Evolutionary conservation across 1,140 invertebrate genomes (phyloP).

Genomic region (Plectrocnemia conspersa): DNA sequence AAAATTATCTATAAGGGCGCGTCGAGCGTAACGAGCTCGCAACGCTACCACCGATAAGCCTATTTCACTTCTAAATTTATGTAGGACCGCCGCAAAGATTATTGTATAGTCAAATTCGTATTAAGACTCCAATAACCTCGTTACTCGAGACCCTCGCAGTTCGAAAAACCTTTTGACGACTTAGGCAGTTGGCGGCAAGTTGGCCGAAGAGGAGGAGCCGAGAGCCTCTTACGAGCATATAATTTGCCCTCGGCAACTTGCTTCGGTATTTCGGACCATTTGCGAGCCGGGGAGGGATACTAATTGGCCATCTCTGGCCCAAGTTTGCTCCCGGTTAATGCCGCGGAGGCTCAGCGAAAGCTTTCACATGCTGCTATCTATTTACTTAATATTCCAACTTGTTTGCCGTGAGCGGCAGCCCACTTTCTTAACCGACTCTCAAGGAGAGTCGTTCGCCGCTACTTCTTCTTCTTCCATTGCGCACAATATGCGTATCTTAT

Average conservation of each 20-base stretch:
- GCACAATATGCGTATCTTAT: too few relatives aligned
- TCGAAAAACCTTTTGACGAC: conserved; percentile 9
- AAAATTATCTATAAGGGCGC: too few relatives aligned
- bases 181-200: conserved; percentile 1
- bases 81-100: conserved; percentile 3
- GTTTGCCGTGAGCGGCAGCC: background rate
- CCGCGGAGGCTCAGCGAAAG: conserved; percentile 9
- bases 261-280: background rate
- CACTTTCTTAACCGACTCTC: conserved; percentile 7
- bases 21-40: too few relatives aligned
- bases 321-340: conserved; percentile 21
- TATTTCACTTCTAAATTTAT: too few relatives aligned
- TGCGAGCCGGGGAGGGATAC: conserved; percentile 9
- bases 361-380: conserved; percentile 8
- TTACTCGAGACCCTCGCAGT: conserved; percentile 5
- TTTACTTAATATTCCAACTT: conserved; percentile 14
- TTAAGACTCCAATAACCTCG: conserved; percentile 23
- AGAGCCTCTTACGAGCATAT: conserved; percentile 20
- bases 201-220: background rate
- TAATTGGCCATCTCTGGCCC: conserved; percentile 21
- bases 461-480: too few relatives aligned
- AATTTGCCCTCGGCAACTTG: conserved; percentile 17
- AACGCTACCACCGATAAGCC: too few relatives aligned
- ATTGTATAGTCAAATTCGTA: conserved; percentile 22
- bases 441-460: too few relatives aligned